These are phyloP conservation scores for Danaus chrysippus DNA, from an alignment of 2,888 invertebrate genomes.

Conservation along the genomic window DNA sequence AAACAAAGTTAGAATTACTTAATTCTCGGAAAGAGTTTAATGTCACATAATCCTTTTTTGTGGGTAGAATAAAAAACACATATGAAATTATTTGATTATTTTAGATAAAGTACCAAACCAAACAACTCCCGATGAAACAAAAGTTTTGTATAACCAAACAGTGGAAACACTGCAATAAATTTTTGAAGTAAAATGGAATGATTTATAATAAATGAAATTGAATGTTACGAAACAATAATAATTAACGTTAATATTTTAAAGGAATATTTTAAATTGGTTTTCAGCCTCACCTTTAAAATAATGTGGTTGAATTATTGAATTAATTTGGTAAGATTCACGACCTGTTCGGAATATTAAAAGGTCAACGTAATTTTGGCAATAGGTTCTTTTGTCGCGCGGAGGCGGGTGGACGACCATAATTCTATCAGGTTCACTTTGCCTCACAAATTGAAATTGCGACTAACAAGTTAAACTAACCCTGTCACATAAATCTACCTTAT, in stretches of 20 bases:
- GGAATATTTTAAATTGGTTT: constrained; percentile 16
- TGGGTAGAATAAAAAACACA: too few species aligned
- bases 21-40: too few species aligned
- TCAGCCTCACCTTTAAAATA: constrained; percentile 52
- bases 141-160: too few species aligned
- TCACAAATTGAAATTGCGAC: constrained; percentile 45
- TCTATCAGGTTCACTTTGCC: constrained; percentile 44
- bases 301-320: constrained; percentile 68
- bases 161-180: too few species aligned
- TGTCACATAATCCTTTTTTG: too few species aligned
- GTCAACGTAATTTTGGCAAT: constrained; percentile 67
- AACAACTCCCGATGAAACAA: too few species aligned
- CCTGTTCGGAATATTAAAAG: constrained; percentile 64
- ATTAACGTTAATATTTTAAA: constrained; percentile 7
- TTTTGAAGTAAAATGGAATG: too few species aligned
- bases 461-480: constrained; percentile 11
- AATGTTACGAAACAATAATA: constrained; percentile 15
- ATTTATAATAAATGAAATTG: neutral
- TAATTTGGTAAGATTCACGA: constrained; percentile 68
- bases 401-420: constrained; percentile 51
- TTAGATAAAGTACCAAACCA: too few species aligned
- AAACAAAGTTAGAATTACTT: too few species aligned
- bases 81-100: too few species aligned
- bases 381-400: constrained; percentile 57
- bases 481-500: neutral